Base-by-base conservation (phyloP, 2,888 invertebrate species). In the Saturnia japonica region DNA sequence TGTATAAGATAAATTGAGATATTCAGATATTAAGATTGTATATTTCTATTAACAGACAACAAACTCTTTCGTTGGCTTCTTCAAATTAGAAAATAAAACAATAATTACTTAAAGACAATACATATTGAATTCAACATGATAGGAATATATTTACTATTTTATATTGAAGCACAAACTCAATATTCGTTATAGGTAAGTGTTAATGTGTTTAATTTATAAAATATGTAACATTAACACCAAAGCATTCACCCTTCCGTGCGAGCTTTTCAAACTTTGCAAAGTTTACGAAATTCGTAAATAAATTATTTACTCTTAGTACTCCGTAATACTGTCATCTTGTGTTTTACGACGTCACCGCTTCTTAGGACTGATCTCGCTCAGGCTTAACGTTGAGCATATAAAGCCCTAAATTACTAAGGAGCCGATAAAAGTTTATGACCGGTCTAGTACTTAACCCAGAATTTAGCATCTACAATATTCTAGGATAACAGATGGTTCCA, bases 341-440 rank as follows among this genome's bases (percentile, higher is more conserved):
- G 70, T 73, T 70, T 70, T 73, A 71, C 71, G 71, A 70, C 60
- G 71, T 64, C 64, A 62, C 64, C 72, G 64, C 64, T 72, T 62
- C 72, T 72, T 51, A 69, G 60, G 68, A 40, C 57, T 67, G 71
- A 67, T 66, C 68, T 69, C 74, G 76, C 76, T 75, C 72, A 76
- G 75, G 75, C 79, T 78, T 79, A 76, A 80, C 80, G 79, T 81
- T 76, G 75, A 77, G 73, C 74, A 73, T 78, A 82, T 82, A 79
- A 81, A 82, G 79, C 76, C 76, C 80, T 77, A 79, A 80, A 83
- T 83, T 80, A 78, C 79, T 76, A 81, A 81, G 80, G 76, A 82
- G 79, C 78, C 79, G 81, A 83, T 83, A 82, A 82, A 84, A 79
- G 78, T 80, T 84, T 82, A 84, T 77, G 74, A 75, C 74, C 74